Evolutionary conservation across 2,113 vertebrate species (phyloP), one percentile per base, ranked within the genome.

Genomic region (Arothron firmamentum): DNA sequence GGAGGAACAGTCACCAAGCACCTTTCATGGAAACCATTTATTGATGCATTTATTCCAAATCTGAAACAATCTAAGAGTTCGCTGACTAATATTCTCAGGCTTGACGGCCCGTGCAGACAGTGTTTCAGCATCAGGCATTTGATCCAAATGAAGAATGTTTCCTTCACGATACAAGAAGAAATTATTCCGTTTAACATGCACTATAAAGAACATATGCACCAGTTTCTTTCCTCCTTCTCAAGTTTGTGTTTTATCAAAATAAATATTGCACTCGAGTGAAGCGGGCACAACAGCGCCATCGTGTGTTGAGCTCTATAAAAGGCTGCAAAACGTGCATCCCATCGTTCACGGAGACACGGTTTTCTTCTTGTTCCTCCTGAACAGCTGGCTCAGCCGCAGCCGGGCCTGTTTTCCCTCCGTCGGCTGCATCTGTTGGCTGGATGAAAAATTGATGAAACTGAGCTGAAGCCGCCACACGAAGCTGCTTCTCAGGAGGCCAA

Each of bases 321-420:
- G 21, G 55, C 34, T 43, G 41, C 18, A 18, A 66, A 51, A 61
- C 15, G 18, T 50, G 38, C 31, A 62, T 79, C 57, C 34, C 34
- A 38, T 12, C 1, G 9, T 38, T 38, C 34, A 47, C 17, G 5
- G 8, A 10, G 71, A 52, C 23, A 11, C 8, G 16, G 64, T 62
- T 75, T 76, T 89, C 65, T 63, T 81, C 57, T 31, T 56, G 45
- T 61, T 84, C 66, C 34, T 83, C 49, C 62, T 87, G 77, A 91
- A 88, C 56, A 91, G 59, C 53, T 80, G 61, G 61, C 78, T 75
- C 16, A 90, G 12, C 43, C 71, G 70, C 55, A 54, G 71, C 1
- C 62, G 67, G 19, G 65, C 17, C 1, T 56, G 56, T 57, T 52
- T 84, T 62, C 56, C 88, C 72, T 82, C 78, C 56, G 64, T 64